Percentiles rank a stretch among this genome's conserved stretches.
phyloP scores from a whole-genome alignment of 2,888 invertebrate genomes.

The Thysanoteuthis rhombus region DNA sequence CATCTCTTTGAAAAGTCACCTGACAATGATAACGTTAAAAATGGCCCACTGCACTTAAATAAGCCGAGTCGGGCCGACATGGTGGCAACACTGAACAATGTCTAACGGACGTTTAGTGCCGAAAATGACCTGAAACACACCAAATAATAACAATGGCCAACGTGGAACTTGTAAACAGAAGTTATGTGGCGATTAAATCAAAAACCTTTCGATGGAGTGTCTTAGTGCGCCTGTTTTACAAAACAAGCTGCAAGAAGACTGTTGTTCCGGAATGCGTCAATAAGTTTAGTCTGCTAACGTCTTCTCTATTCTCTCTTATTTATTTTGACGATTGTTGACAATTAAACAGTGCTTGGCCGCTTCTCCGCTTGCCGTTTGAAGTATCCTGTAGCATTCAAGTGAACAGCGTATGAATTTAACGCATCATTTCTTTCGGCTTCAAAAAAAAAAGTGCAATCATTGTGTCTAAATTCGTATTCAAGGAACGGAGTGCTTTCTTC shows the following conservation, averaged over 20 bases:
- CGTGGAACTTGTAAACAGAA: neutral
- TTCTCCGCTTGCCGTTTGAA: neutral
- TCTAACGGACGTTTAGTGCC: too few relatives aligned
- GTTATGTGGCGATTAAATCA: neutral
- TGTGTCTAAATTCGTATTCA: too few relatives aligned
- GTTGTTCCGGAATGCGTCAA: neutral
- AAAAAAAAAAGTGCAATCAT: too few relatives aligned
- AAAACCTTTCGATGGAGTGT: neutral
- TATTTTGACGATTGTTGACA: neutral
- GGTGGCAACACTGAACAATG: too few relatives aligned
- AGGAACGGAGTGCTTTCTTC: too few relatives aligned
- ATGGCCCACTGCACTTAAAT: too few relatives aligned
- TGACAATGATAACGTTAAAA: too few relatives aligned
- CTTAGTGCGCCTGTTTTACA: neutral
- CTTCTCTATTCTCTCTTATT: neutral
- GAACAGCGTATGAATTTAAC: neutral
- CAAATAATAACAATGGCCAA: too few relatives aligned
- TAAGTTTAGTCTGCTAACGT: neutral
- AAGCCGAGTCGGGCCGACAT: too few relatives aligned
- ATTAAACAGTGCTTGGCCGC: neutral
- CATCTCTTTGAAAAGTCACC: too few relatives aligned
- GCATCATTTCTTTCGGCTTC: too few relatives aligned
- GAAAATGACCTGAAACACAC: too few relatives aligned
- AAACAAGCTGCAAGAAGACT: neutral
- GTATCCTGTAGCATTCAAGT: neutral